These are phyloP conservation scores for Drosophila ustulata DNA, from an alignment of 2,888 invertebrate species.

Conservation along the genomic window DNA sequence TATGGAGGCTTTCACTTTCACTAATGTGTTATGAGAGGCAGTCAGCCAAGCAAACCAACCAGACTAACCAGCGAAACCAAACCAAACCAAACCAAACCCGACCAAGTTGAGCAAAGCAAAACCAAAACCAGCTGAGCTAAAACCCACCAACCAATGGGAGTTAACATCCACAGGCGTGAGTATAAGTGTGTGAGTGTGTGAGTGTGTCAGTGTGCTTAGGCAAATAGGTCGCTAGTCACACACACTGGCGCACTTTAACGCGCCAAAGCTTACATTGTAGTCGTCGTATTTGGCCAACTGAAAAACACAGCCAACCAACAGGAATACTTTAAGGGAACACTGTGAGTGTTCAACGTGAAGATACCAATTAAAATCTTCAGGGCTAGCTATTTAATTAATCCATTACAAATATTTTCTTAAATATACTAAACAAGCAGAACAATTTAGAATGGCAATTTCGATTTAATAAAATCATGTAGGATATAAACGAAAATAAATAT, in stretches of 20 bases:
- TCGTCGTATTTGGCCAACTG: slow-evolving; percentile 62
- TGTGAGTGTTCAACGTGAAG: background rate
- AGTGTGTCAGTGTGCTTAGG: slow-evolving; percentile 50
- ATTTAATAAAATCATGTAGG: no score
- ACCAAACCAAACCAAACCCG: slow-evolving; percentile 19
- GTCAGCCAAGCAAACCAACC: slow-evolving; percentile 44
- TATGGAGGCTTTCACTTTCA: slow-evolving; percentile 79
- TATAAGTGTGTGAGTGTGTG: slow-evolving; percentile 4
- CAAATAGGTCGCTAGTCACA: slow-evolving; percentile 75
- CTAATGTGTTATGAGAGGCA: slow-evolving; percentile 78
- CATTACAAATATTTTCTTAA: no score
- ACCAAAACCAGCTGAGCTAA: slow-evolving; percentile 16
- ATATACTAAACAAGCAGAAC: no score
- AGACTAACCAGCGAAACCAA: slow-evolving; percentile 21
- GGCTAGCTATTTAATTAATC: no score
- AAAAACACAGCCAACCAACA: slow-evolving; percentile 44
- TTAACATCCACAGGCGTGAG: slow-evolving; percentile 45
- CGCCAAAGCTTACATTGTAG: slow-evolving; percentile 69
- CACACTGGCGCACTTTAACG: slow-evolving; percentile 66
- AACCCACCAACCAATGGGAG: slow-evolving; percentile 41
- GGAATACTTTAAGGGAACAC: background rate
- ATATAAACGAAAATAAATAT: no score
- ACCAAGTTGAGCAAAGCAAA: slow-evolving; percentile 24
- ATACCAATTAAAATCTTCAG: slow-evolving; percentile 24
- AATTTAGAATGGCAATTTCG: no score